Evolutionary conservation across 2,113 vertebrate genomes (phyloP), one percentile per base, ranked within the genome.

Genomic region (Saguinus midas): DNA sequence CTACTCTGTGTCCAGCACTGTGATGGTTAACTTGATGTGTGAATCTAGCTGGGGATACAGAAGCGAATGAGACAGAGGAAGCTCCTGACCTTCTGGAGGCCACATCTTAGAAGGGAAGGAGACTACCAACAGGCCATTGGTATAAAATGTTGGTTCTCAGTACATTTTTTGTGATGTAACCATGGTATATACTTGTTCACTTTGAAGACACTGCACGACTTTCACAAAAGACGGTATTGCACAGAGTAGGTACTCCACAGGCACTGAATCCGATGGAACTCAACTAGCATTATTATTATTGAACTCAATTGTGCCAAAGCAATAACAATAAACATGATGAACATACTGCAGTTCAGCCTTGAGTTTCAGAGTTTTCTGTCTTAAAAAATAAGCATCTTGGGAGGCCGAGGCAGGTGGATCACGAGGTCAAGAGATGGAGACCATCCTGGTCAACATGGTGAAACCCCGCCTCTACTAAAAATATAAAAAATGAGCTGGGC

Each of bases 251-350:
- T 17, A 43, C 50, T 21, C 35, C 40, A 78, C 5, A 14, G 29
- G 40, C 16, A 25, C 55, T 40, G 35, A 78, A 80, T 68, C 16
- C 16, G 25, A 72, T 3, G 18, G 18, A 83, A 92, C 37, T 75
- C 32, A 48, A 5, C 25, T 11, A 35, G 17, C 14, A 1, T 20
- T 37, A n/a, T 32, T 78, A 87, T 87, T 55, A 37, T 94, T 89
- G 86, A 92, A 95, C 55, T 96, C 91, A 96, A 92, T 87, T 90
- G 76, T 10, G 95, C 37, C 94, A 96, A 97, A 79, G 83, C 82
- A 97, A 84, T 52, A 81, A 97, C 97, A 98, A 91, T 37, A 97
- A 98, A 98, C 43, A 91, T 1, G 94, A 87, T 96, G 14, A 76
- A 68, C 35, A 94, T 7, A 70, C 82, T 64, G 89, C 85, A 87